Percentiles rank a stretch among this genome's conserved stretches.
These are phyloP conservation scores for Mercenaria mercenaria DNA, from an alignment of 1,140 invertebrate species.

Conservation along the genomic window DNA sequence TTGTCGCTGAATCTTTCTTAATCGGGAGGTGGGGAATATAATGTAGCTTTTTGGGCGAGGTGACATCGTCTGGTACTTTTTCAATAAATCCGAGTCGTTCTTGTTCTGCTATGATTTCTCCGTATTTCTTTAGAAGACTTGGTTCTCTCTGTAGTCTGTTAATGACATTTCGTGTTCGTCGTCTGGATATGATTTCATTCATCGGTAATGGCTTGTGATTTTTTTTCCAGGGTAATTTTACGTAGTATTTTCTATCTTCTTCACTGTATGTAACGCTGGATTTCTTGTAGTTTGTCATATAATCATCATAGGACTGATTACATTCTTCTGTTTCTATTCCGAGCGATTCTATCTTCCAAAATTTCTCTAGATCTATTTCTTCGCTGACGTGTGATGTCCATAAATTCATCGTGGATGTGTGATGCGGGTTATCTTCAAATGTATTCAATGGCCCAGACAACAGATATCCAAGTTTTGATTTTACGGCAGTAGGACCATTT, in stretches of 20 bases:
- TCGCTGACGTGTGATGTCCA: neutral
- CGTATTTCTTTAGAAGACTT: neutral
- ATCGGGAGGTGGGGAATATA: slow-evolving; percentile 32
- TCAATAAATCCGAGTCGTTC: too few relatives aligned
- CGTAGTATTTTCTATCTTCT: too few relatives aligned
- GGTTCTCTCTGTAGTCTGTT: too few relatives aligned
- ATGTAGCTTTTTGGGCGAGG: too few relatives aligned
- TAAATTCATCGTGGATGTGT: neutral
- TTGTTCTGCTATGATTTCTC: too few relatives aligned
- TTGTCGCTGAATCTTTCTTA: slow-evolving; percentile 38
- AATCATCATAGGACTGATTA: neutral
- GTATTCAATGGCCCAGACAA: slow-evolving; percentile 28
- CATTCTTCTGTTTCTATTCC: neutral
- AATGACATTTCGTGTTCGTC: too few relatives aligned
- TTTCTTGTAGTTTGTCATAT: too few relatives aligned
- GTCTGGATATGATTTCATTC: too few relatives aligned
- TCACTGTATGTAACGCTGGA: too few relatives aligned
- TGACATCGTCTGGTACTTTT: too few relatives aligned
- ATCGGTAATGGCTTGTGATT: too few relatives aligned
- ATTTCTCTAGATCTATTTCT: slow-evolving; percentile 13
- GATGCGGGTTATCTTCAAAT: neutral
- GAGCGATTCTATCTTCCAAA: slow-evolving; percentile 28
- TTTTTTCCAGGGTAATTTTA: too few relatives aligned
- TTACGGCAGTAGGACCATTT: slow-evolving; percentile 40
- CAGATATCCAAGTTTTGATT: slow-evolving; percentile 61